Evolutionary conservation across 2,797 vertebrate species (phyloP), one percentile per base, ranked within the genome.

Genomic region (Xerus rutilus): DNA sequence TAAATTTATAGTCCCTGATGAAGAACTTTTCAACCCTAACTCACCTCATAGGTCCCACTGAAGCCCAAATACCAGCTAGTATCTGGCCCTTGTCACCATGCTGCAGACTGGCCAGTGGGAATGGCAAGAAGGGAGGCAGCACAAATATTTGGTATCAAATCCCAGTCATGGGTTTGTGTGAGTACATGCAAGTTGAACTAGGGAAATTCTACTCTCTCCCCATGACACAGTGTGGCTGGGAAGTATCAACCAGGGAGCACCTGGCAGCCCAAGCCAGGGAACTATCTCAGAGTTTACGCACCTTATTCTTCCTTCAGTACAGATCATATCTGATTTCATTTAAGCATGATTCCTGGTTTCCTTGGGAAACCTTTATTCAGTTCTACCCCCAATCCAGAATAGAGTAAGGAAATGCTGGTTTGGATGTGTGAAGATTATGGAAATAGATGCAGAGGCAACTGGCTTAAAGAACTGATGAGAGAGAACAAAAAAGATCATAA

Each of bases 401-500:
- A 62, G n/a, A 74, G 11, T 18, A 35, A 72, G 49, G 76, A 86
- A 59, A 49, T 15, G 84, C 52, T 39, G 4, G 21, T 67, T 35
- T 85, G 85, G 43, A 23, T 69, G 5, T 25, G 11, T 47, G 47
- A 73, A 43, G 17, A 23, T 49, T 62, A 35, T 49, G 23, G 72
- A 89, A 84, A 76, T 32, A 77, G 57, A 67, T 2, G 0, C 15
- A 35, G 11, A 57, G 82, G 35, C 52, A 45, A 78, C 47, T 59
- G 78, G 79, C 70, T 95, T 77, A 62, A 7, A 76, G 73, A 93
- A 83, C 52, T 43, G 59, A 47, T 28, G 74, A 89, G n/a, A 52
- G 85, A 94, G 69, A 92, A 91, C 85, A 96, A 92, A 96, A 74
- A 73, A 76, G 83, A 18, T 86, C 90, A 79, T 67, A 86, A 72